phyloP scores from a whole-genome alignment of 2,797 vertebrate species.

The Martes flavigula region DNA sequence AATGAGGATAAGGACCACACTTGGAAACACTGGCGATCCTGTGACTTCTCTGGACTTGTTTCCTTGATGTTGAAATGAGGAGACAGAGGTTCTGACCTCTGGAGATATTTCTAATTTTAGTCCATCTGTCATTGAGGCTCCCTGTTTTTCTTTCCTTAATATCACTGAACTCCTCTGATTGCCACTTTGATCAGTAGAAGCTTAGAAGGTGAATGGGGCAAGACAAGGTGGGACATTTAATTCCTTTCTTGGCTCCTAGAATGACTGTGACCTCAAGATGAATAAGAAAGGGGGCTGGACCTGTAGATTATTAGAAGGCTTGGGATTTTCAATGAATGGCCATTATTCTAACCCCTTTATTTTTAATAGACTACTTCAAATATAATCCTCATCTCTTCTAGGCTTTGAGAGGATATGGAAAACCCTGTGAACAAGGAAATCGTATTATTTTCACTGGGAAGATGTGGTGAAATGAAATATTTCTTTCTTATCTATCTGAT shows the following conservation, averaged over 20 bases:
- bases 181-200: fast-evolving
- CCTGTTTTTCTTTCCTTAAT: not conserved
- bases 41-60: not conserved
- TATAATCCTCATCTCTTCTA: not conserved
- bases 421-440: not conserved
- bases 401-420: not conserved
- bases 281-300: not conserved
- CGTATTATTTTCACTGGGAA: not conserved
- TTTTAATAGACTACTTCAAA: not conserved
- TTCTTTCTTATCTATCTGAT: not conserved
- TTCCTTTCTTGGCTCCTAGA: not conserved
- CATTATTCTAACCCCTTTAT: not conserved
- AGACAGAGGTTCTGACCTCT: not conserved
- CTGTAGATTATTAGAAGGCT: not conserved
- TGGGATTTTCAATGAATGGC: not conserved
- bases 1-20: not conserved
- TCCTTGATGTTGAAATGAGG: not conserved
- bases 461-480: not conserved
- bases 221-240: too few relatives aligned
- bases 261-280: not conserved
- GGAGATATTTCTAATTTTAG: not conserved
- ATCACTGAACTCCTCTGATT: not conserved
- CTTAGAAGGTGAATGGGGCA: fast-evolving
- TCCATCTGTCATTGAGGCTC: not conserved
- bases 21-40: not conserved